phyloP scores from a whole-genome alignment of 1,140 invertebrate species.

The Phymorhynchus buccinoides region DNA sequence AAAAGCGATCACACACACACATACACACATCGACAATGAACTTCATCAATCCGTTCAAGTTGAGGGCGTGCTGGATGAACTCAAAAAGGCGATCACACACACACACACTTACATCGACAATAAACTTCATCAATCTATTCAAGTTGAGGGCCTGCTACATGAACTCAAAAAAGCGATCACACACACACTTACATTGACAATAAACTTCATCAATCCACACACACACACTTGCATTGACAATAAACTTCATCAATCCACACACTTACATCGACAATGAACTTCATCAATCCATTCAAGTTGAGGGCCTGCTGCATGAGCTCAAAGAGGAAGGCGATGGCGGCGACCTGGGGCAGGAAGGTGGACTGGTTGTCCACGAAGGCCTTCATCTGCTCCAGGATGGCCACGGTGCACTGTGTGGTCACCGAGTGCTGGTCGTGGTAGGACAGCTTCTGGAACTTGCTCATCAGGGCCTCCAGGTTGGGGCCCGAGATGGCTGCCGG shows the following conservation, averaged over 20 bases:
- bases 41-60: too few relatives aligned
- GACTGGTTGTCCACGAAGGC: constrained; percentile 77
- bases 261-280: constrained; percentile 86
- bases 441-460: constrained; percentile 87
- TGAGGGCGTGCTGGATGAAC: too few relatives aligned
- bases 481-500: constrained; percentile 28
- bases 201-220: too few relatives aligned
- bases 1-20: too few relatives aligned
- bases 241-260: too few relatives aligned
- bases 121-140: too few relatives aligned
- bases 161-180: too few relatives aligned
- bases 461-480: constrained; percentile 66
- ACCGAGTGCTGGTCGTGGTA: constrained; percentile 98
- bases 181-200: neutral
- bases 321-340: constrained; percentile 95
- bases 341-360: constrained; percentile 93
- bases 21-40: too few relatives aligned
- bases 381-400: constrained; percentile 87
- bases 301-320: constrained; percentile 96
- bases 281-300: constrained; percentile 94
- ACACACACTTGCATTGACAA: neutral
- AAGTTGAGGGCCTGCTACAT: too few relatives aligned
- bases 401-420: constrained; percentile 85
- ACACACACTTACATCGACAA: too few relatives aligned
- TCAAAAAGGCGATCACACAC: too few relatives aligned